phyloP scores from a whole-genome alignment of 2,797 vertebrate genomes.

The Amphiprion clarkii region DNA sequence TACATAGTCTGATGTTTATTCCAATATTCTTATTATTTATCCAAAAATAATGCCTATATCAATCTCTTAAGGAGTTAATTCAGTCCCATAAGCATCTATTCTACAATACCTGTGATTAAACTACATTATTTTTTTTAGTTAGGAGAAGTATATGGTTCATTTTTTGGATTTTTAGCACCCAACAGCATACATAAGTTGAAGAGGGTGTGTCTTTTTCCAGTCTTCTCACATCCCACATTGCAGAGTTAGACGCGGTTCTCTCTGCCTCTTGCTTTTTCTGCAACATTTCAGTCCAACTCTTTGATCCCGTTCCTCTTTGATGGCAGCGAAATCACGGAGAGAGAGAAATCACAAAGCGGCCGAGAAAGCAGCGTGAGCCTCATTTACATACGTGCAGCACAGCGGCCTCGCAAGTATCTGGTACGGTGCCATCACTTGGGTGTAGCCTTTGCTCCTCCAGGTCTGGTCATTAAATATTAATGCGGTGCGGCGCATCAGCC shows the following conservation, averaged over 20 bases:
- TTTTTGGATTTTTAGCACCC: not conserved
- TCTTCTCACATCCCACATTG: not conserved
- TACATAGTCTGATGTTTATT: no score
- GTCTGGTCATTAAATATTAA: slow-evolving; percentile 64
- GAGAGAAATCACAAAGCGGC: slow-evolving; percentile 22
- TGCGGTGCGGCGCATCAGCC: slow-evolving; percentile 33
- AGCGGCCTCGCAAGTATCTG: slow-evolving; percentile 1
- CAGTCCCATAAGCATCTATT: no score
- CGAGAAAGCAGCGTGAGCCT: slow-evolving; percentile 9
- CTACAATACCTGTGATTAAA: not conserved
- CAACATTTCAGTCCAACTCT: slow-evolving; percentile 42
- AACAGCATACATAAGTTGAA: not conserved
- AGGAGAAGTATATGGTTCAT: not conserved
- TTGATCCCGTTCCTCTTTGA: slow-evolving; percentile 63
- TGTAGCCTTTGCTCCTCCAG: slow-evolving; percentile 33
- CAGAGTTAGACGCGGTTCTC: slow-evolving; percentile 5
- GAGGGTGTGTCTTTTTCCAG: not conserved
- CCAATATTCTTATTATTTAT: no score
- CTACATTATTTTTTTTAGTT: no score
- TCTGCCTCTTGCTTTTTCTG: slow-evolving; percentile 18
- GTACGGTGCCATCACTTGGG: slow-evolving; percentile 14
- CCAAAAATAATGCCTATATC: no score
- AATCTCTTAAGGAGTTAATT: no score
- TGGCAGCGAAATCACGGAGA: slow-evolving; percentile 21
- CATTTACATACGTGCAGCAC: slow-evolving; percentile 62